Evolutionary conservation across 2,797 vertebrate genomes (phyloP).

Genomic region (Enteromius trimaculatus): DNA sequence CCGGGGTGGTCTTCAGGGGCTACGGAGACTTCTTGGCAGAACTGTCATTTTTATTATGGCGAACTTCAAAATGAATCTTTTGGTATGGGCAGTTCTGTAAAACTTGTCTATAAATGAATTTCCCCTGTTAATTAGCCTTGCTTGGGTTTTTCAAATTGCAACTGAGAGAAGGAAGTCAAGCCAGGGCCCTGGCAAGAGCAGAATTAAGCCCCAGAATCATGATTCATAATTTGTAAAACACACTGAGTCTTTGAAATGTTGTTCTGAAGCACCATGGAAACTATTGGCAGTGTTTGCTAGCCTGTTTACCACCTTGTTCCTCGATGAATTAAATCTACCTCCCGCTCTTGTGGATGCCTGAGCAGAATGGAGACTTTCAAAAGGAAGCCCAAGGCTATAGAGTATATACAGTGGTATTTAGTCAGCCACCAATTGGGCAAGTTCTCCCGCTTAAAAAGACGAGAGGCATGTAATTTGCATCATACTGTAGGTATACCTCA

Average conservation of each 20-base stretch:
- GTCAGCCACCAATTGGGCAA: too few relatives aligned
- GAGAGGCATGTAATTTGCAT: too few relatives aligned
- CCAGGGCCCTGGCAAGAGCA: conserved; percentile 18
- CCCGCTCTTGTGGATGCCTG: conserved; percentile 20
- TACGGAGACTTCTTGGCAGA: conserved; percentile 28
- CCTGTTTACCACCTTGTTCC: conserved; percentile 11
- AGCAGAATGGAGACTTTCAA: conserved; percentile 17
- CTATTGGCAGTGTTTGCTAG: conserved; percentile 20
- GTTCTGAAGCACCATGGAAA: conserved; percentile 28
- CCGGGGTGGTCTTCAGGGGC: neutral
- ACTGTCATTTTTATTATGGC: conserved; percentile 41
- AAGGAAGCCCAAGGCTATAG: neutral
- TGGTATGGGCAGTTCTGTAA: conserved; percentile 41
- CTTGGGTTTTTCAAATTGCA: conserved; percentile 52
- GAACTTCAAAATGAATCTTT: conserved; percentile 53
- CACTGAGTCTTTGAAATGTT: conserved; percentile 34
- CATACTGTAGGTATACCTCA: too few relatives aligned
- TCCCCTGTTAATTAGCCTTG: conserved; percentile 55
- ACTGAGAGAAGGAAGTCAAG: conserved; percentile 47
- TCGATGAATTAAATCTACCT: conserved; percentile 13
- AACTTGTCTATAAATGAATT: conserved; percentile 53
- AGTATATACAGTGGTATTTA: neutral
- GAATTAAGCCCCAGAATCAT: conserved; percentile 4
- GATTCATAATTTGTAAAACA: conserved; percentile 38
- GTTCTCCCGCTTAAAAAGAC: too few relatives aligned